A percentile compares a stretch with the other conserved stretches of the same genome.
Conservation (phyloP, 2,888 invertebrate species). For the Hypsopygia costalis region DNA sequence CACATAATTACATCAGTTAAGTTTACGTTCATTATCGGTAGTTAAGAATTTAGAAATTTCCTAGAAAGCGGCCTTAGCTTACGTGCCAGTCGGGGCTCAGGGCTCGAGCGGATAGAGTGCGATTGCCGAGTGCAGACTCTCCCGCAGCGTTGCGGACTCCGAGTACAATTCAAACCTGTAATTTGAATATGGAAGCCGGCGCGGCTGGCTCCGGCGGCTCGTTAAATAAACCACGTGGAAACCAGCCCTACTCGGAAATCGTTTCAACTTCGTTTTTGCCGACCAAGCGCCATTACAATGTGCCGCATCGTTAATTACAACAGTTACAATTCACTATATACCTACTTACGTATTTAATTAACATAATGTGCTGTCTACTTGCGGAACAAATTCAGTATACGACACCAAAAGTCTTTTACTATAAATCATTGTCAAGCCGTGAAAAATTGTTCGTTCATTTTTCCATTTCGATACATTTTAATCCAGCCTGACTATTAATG, state of each 20-base stretch:
- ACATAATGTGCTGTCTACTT: too few relatives aligned
- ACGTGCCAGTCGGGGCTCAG: slow-evolving; percentile 15
- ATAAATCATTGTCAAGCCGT: too few relatives aligned
- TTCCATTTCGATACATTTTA: too few relatives aligned
- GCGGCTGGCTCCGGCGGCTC: slow-evolving; percentile 22
- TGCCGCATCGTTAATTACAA: slow-evolving; percentile 6
- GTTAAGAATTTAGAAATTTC: slow-evolving; percentile 43
- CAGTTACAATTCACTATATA: not conserved
- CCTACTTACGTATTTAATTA: too few relatives aligned
- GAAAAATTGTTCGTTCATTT: too few relatives aligned
- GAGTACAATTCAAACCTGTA: slow-evolving; percentile 57
- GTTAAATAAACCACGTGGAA: slow-evolving; percentile 42
- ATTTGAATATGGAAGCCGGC: slow-evolving; percentile 58
- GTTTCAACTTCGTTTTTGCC: slow-evolving; percentile 20
- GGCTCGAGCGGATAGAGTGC: not conserved
- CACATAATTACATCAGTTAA: too few relatives aligned
- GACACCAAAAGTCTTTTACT: too few relatives aligned
- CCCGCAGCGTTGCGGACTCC: slow-evolving; percentile 32
- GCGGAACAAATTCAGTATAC: too few relatives aligned
- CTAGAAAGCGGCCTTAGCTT: slow-evolving; percentile 42
- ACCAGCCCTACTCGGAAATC: slow-evolving; percentile 39
- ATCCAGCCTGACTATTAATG: too few relatives aligned
- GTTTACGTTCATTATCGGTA: slow-evolving; percentile 17
- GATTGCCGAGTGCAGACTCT: slow-evolving; percentile 24
- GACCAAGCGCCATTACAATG: slow-evolving; percentile 19